Base-by-base conservation (phyloP, 2,113 vertebrate species). In the Vimba vimba region DNA sequence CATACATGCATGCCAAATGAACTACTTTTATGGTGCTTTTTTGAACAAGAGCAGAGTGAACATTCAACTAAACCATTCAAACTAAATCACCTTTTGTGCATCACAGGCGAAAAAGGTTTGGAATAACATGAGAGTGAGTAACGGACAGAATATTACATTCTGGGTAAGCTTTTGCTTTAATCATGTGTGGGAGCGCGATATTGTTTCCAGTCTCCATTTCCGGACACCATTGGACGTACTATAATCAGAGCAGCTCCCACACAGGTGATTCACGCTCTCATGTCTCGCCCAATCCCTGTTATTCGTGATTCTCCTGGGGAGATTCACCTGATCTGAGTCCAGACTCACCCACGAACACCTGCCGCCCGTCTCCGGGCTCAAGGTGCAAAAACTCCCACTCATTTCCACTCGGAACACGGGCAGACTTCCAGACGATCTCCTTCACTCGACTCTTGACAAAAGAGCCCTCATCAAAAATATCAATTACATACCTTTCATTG, bases 331-430 rank as follows among this genome's bases (percentile, higher is more conserved):
- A 47, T 81, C 39, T 4, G 23, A 3, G 4, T 79, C 77, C 77
- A 79, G 77, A 62, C 33, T 79, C 57, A 81, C 79, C 79, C 79
- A 81, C 79, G 23, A 50, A 81, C 79, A 81, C 79, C 79, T 81
- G 79, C 36, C 39, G 23, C n/a, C 79, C n/a, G 12, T n/a, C 55
- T 39, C 52, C 30, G 9, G 47, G 52, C 12, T 59, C 13, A 21
- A 77, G 25, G 75, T 52, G 47, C 78, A 75, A 77, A 81, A 81
- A 23, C 79, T 27, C 79, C 60, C 75, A 81, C 79, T 23, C 12
- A 43, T 25, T 62, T 62, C 78, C 78, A 45, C 52, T 7, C 19
- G 33, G 36, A 59, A 13, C 5, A 1, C 21, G 23, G 55, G 55
- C 79, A 47, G n/a, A 47, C 15, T 47, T 82, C 79, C 60, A 82